A percentile compares a stretch with the other conserved stretches of the same genome.
Conservation (phyloP, 2,113 vertebrate species). For the Cyprinodon variegatus region DNA sequence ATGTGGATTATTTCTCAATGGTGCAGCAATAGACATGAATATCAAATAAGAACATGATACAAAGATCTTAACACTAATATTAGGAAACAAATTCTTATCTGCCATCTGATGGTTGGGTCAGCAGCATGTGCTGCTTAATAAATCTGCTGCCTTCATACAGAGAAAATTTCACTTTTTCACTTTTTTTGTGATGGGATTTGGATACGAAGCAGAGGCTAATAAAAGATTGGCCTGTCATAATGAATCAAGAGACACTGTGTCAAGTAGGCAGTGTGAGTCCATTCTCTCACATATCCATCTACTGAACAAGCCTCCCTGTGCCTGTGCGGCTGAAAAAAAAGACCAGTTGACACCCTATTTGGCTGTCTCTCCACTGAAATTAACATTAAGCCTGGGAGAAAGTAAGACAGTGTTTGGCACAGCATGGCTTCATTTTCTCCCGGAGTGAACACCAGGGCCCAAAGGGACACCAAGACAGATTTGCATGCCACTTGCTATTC, state of each 20-base stretch:
- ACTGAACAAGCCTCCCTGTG: conserved; percentile 54
- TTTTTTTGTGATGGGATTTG: conserved; percentile 76
- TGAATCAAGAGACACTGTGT: conserved; percentile 80
- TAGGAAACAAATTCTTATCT: conserved; percentile 74
- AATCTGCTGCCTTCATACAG: conserved; percentile 79
- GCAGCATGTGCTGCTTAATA: conserved; percentile 71
- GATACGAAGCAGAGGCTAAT: conserved; percentile 81
- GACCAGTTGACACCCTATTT: conserved; percentile 61
- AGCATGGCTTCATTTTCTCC: conserved; percentile 77
- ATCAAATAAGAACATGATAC: conserved; percentile 70
- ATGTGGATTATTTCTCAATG: conserved; percentile 56
- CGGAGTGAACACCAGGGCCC: conserved; percentile 66
- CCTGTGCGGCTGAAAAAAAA: conserved; percentile 57
- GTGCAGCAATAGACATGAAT: conserved; percentile 54
- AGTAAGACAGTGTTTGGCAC: conserved; percentile 72
- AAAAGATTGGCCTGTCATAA: conserved; percentile 85
- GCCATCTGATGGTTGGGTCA: conserved; percentile 56
- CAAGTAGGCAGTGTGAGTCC: conserved; percentile 78
- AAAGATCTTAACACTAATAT: conserved; percentile 76
- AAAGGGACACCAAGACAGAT: conserved; percentile 82
- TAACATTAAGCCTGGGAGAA: conserved; percentile 74
- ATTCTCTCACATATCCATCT: conserved; percentile 79
- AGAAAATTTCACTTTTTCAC: conserved; percentile 74
- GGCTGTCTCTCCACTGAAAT: conserved; percentile 69
- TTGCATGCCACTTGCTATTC: conserved; percentile 80